Percentiles rank a stretch among this genome's conserved stretches.
These are phyloP conservation scores for Danionella cerebrum DNA, from an alignment of 2,113 vertebrate genomes.

Conservation along the genomic window DNA sequence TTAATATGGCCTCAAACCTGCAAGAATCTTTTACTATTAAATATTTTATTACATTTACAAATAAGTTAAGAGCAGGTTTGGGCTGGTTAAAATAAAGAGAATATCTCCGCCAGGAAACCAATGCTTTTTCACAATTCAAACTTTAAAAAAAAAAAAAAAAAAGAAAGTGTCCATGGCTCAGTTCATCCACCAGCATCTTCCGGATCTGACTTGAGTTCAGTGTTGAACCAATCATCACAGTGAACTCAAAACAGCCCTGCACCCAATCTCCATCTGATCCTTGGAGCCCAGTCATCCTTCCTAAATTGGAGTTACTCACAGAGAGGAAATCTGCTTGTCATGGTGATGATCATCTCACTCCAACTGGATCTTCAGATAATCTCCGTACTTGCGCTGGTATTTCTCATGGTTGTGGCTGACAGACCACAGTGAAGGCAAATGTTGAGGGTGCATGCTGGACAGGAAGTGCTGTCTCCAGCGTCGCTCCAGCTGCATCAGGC, in stretches of 20 bases:
- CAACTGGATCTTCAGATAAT: constrained; percentile 73
- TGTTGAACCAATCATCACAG: constrained; percentile 17
- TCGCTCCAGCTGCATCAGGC: constrained; percentile 86
- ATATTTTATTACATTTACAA: neutral
- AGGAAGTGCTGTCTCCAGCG: constrained; percentile 95
- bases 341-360: constrained; percentile 44
- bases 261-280: neutral
- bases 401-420: constrained; percentile 89
- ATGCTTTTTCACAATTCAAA: constrained; percentile 8
- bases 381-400: constrained; percentile 84
- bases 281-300: constrained; percentile 9
- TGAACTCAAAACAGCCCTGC: constrained; percentile 5
- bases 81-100: constrained; percentile 50
- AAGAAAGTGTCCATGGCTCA: constrained; percentile 38
- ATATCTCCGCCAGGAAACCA: constrained; percentile 6
- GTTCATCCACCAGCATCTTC: neutral
- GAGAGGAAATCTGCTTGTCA: neutral
- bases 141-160: constrained; percentile 35
- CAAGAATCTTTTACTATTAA: constrained; percentile 21
- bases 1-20: constrained; percentile 51
- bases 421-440: constrained; percentile 88
- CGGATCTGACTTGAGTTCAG: neutral
- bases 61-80: constrained; percentile 51
- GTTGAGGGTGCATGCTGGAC: constrained; percentile 77
- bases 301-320: no score